These are phyloP conservation scores for Megalops cyprinoides DNA, from an alignment of 2,797 vertebrate species.

Conservation along the genomic window DNA sequence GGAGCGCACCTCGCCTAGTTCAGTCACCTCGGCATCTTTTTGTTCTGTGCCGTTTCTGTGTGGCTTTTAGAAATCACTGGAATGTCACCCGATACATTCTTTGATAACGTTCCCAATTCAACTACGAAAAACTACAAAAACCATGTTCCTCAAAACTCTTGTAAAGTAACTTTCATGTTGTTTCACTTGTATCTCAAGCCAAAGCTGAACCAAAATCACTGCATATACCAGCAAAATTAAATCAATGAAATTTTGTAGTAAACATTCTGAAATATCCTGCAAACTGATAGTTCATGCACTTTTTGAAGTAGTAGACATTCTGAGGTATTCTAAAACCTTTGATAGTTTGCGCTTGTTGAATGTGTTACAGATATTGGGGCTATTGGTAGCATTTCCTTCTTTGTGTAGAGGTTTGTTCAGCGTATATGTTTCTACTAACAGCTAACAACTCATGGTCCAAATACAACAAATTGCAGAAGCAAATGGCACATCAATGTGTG, in stretches of 20 bases:
- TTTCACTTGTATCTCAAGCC: neutral
- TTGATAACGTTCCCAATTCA: constrained; percentile 40
- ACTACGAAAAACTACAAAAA: too few relatives aligned
- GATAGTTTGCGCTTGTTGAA: neutral
- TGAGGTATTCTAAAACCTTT: too few relatives aligned
- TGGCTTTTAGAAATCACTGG: constrained; percentile 37
- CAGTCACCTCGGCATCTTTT: constrained; percentile 50
- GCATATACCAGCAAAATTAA: too few relatives aligned
- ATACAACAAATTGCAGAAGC: neutral
- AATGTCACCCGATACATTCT: constrained; percentile 21
- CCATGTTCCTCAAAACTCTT: too few relatives aligned
- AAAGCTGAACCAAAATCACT: neutral
- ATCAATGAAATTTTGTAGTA: too few relatives aligned
- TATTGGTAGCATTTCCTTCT: neutral
- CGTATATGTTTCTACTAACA: neutral
- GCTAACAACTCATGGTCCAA: neutral
- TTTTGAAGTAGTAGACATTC: too few relatives aligned
- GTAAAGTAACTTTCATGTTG: too few relatives aligned
- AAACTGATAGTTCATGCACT: too few relatives aligned
- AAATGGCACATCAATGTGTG: neutral
- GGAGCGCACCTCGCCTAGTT: constrained; percentile 53
- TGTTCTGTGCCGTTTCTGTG: constrained; percentile 35
- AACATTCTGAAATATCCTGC: too few relatives aligned
- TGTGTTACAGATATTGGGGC: neutral
- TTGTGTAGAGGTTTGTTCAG: too few relatives aligned